These are phyloP conservation scores for Cantharis nigra DNA, from an alignment of 2,888 invertebrate species.

Conservation along the genomic window DNA sequence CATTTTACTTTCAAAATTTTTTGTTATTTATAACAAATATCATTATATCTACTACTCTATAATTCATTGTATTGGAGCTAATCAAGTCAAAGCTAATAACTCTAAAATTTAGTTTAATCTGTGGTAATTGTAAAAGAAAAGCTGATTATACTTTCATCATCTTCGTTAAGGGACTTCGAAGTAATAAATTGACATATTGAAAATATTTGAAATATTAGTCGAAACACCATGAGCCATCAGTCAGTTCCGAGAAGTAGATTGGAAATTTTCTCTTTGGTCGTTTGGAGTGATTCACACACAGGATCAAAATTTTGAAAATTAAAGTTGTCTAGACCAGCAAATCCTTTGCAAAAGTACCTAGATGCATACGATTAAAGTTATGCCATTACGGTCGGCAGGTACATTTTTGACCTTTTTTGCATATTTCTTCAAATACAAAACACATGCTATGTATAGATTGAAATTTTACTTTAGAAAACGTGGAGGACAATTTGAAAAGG, in stretches of 20 bases:
- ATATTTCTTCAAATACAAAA: neutral
- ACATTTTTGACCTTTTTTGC: neutral
- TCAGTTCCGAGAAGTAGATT: too few species aligned
- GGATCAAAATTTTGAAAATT: neutral
- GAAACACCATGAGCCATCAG: too few species aligned
- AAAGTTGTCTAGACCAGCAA: neutral
- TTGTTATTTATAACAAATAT: neutral
- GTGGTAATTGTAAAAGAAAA: neutral
- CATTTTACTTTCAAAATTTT: neutral
- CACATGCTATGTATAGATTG: neutral
- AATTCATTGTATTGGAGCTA: neutral
- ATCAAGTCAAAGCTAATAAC: neutral
- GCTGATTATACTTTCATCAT: neutral
- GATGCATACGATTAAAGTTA: neutral
- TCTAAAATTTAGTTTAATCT: neutral
- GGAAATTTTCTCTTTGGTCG: neutral
- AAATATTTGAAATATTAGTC: too few species aligned
- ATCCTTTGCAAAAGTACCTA: neutral
- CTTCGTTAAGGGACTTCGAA: neutral
- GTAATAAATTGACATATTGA: too few species aligned
- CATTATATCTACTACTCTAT: neutral
- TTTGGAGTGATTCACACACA: neutral
- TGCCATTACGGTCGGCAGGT: neutral
- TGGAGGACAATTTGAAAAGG: neutral
- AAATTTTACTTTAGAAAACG: neutral